Evolutionary conservation across 2,888 invertebrate species (phyloP), one percentile per base, ranked within the genome.

Genomic region (Merodon equestris): DNA sequence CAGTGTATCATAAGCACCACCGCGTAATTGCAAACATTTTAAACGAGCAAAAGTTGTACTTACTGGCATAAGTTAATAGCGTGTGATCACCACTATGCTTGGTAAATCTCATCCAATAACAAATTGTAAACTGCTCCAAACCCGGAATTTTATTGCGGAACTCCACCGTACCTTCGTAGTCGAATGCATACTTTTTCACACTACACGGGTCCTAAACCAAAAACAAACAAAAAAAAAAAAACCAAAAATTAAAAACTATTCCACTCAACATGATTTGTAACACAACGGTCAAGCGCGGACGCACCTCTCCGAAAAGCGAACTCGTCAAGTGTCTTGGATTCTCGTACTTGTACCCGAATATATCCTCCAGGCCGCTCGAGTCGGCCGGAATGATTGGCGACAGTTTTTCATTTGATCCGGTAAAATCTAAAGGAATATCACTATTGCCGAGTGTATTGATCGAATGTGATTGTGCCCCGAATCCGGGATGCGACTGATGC

Each of bases 61-160:
- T 87, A 96, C 96, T 93, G 84, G 95, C 92, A 86, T 96, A 96
- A 13, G 95, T 95, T 86, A 96, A 93, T 61, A 96, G 87, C 0
- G 95, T 94, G 89, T 96, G 96, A 85, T 96, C 95, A 72, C 93
- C 93, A 18, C 93, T 92, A 85, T 96, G 95, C 85, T 95, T 96
- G 83, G 92, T 92, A 85, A 95, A 95, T 84, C 95, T 94, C 83
- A 91, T 92, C 96, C 96, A 96, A 89, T 93, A 92, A 86, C 96
- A 96, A 9, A 96, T 90, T 0, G 95, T 95, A 86, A 95, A 95
- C 87, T 96, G 95, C 83, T 94, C 94, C 83, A 96, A 85, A 85
- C 94, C 93, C 0, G 95, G 95, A 38, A 96, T 84, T 27, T 91
- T 89, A 40, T 91, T 91, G 74, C 94, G 93, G 86, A 94, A 96